Evolutionary conservation across 2,113 vertebrate species (phyloP).

Genomic region (Orycteropus afer): DNA sequence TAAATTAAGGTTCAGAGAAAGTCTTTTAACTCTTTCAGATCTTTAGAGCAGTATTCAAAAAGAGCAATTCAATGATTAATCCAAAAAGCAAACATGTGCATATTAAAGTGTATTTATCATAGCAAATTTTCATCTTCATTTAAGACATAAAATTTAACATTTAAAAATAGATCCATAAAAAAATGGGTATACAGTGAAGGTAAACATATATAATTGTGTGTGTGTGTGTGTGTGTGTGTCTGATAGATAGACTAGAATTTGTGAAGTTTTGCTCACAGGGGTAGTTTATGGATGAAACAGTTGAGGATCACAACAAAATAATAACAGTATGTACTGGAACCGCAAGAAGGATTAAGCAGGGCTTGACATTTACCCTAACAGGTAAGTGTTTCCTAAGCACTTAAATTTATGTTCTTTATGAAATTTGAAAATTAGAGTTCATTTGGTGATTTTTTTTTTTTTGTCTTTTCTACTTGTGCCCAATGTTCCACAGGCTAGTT

Average conservation of each 20-base stretch:
- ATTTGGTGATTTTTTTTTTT: not conserved
- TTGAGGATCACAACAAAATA: not conserved
- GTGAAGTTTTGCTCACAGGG: not conserved
- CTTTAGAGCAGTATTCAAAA: conserved; percentile 16
- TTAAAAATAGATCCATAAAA: conserved; percentile 24
- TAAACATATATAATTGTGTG: not conserved
- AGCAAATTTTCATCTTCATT: not conserved
- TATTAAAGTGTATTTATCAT: conserved; percentile 35
- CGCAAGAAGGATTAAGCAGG: not conserved
- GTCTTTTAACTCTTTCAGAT: conserved; percentile 76
- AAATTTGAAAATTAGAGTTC: conserved; percentile 15
- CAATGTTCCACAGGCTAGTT: not conserved
- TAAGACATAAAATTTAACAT: conserved; percentile 35
- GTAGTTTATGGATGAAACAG: not conserved
- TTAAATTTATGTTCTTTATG: not conserved
- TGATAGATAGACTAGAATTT: not conserved
- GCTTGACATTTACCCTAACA: not conserved
- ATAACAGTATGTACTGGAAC: not conserved
- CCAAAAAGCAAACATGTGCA: conserved; percentile 21
- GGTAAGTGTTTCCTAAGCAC: not conserved
- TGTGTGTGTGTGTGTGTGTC: not conserved
- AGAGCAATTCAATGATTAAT: conserved; percentile 46
- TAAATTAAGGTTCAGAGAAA: conserved; percentile 72
- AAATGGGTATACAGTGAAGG: not conserved
- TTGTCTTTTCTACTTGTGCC: not conserved